Evolutionary conservation across 2,888 invertebrate genomes (phyloP).

Genomic region (Erebia ligea): DNA sequence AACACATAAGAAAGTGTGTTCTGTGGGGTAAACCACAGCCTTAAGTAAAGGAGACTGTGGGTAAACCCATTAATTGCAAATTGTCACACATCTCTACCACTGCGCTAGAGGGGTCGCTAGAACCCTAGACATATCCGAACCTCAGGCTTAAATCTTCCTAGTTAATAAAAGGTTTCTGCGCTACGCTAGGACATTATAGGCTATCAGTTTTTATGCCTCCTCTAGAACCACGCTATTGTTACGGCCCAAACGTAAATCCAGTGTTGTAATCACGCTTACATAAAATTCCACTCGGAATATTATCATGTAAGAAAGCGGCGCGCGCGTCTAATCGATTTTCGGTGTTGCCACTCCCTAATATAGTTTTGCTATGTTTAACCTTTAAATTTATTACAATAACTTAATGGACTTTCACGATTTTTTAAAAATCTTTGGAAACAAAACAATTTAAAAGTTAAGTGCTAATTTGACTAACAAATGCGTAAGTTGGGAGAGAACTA

Average conservation of each 20-base stretch:
- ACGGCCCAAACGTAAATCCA: conserved; percentile 53
- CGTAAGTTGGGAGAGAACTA: conserved; percentile 3
- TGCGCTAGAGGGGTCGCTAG: too few relatives aligned
- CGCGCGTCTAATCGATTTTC: conserved; percentile 57
- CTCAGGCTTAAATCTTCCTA: not conserved
- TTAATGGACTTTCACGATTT: conserved; percentile 13
- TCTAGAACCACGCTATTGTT: conserved; percentile 45
- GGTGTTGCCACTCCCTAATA: conserved; percentile 48
- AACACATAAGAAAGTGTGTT: too few relatives aligned
- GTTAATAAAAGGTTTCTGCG: conserved; percentile 16
- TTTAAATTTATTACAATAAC: conserved; percentile 19
- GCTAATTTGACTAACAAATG: conserved; percentile 19
- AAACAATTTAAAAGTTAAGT: conserved; percentile 9
- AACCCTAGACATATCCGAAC: not conserved
- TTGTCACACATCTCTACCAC: too few relatives aligned
- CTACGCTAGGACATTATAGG: conserved; percentile 20
- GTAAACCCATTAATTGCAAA: too few relatives aligned
- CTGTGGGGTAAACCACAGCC: too few relatives aligned
- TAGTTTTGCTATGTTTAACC: conserved; percentile 29
- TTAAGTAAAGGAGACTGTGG: too few relatives aligned
- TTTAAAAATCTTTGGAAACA: not conserved
- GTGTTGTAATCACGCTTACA: conserved; percentile 53
- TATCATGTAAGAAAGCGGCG: conserved; percentile 46
- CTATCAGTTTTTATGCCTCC: conserved; percentile 33
- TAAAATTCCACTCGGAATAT: conserved; percentile 55